Conservation (phyloP, 2,113 vertebrate genomes). For the Cyanoramphus novaezelandiae region DNA sequence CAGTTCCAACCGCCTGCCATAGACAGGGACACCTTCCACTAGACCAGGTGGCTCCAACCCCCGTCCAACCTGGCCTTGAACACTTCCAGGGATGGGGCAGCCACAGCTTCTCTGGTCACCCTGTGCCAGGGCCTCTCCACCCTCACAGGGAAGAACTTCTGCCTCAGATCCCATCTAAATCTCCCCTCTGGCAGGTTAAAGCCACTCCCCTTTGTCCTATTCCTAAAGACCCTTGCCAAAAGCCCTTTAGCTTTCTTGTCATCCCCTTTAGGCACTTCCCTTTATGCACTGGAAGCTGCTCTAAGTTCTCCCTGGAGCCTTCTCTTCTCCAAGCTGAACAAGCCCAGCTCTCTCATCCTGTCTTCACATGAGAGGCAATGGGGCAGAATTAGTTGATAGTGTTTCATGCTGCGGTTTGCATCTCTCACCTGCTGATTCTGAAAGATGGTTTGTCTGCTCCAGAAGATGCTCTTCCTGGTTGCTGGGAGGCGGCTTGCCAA, state of each 20-base stretch:
- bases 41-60: not conserved
- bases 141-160: not conserved
- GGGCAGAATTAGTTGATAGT: not conserved
- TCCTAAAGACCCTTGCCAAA: not conserved
- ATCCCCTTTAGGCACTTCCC: not conserved
- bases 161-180: not conserved
- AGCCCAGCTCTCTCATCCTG: not conserved
- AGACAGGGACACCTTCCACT: not conserved
- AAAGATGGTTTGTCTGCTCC: fast-evolving
- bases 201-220: not conserved
- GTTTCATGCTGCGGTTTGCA: fast-evolving
- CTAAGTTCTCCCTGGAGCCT: not conserved
- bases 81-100: not conserved
- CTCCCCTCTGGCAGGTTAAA: not conserved
- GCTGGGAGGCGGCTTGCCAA: not conserved
- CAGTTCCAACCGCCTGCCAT: not conserved
- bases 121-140: not conserved
- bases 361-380: not conserved
- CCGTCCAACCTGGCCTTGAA: not conserved
- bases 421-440: not conserved
- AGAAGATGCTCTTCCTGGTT: not conserved
- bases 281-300: not conserved
- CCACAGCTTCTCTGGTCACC: not conserved
- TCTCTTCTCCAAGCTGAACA: not conserved
- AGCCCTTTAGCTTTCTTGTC: not conserved